Evolutionary conservation across 2,113 vertebrate genomes (phyloP).

Genomic region (Rhea americana): DNA sequence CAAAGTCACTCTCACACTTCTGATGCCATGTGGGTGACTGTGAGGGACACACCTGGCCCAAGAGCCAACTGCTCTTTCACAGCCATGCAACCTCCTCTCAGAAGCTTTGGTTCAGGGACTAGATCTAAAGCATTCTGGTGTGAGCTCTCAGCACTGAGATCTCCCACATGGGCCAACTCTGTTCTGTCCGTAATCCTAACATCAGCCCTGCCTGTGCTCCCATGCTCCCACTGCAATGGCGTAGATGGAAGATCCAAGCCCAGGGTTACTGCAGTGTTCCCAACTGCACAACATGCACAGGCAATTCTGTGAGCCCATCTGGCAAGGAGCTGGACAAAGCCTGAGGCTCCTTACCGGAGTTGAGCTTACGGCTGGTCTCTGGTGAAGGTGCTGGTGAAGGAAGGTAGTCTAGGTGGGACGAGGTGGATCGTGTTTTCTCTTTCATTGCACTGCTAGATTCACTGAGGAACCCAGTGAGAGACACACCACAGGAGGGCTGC

Average conservation of each 20-base stretch:
- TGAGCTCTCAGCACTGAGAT: too few relatives aligned
- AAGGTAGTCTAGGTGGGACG: constrained; percentile 83
- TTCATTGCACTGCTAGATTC: constrained; percentile 62
- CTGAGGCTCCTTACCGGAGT: constrained; percentile 70
- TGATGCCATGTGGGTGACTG: not conserved
- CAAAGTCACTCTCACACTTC: not conserved
- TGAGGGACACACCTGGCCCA: too few relatives aligned
- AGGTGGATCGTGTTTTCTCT: constrained; percentile 80
- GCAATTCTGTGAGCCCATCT: not conserved
- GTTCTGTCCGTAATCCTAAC: rapidly evolving
- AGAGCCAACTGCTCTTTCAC: not conserved
- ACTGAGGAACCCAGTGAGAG: constrained; percentile 82
- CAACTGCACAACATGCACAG: rapidly evolving
- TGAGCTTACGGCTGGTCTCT: constrained; percentile 79
- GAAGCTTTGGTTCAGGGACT: not conserved
- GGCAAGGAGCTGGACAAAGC: not conserved
- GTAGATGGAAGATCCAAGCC: too few relatives aligned
- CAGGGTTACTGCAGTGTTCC: not conserved
- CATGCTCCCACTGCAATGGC: too few relatives aligned
- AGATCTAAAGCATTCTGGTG: not conserved
- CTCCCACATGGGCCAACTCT: rapidly evolving
- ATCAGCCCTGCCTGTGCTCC: not conserved
- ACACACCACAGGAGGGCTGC: constrained; percentile 84
- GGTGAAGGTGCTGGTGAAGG: constrained; percentile 86
- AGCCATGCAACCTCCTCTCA: not conserved